These are phyloP conservation scores for Papilio gigon DNA, from an alignment of 2,888 invertebrate genomes.

Conservation along the genomic window DNA sequence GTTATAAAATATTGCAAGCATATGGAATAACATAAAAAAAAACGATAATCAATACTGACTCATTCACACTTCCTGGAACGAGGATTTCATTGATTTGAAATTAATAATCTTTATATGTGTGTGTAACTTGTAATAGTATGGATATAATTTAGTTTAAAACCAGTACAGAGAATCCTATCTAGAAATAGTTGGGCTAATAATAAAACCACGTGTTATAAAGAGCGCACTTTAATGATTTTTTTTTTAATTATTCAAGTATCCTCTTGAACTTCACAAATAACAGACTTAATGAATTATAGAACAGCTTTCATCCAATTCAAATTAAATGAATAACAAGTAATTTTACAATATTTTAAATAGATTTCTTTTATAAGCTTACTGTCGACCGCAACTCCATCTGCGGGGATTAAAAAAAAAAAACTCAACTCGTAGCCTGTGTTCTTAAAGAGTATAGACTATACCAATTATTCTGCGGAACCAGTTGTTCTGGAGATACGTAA, in stretches of 20 bases:
- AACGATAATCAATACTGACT: background rate
- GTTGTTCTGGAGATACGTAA: too few species aligned
- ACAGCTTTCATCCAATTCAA: background rate
- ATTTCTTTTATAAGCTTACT: too few species aligned
- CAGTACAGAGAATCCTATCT: background rate
- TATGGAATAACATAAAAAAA: background rate
- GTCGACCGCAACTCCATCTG: too few species aligned
- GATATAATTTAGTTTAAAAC: background rate
- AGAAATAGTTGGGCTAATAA: background rate
- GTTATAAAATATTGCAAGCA: background rate
- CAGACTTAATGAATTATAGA: background rate
- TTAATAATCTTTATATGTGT: background rate
- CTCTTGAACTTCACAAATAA: background rate
- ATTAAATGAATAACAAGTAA: too few species aligned
- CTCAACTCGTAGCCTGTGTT: too few species aligned
- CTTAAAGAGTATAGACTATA: too few species aligned
- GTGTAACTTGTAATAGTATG: background rate
- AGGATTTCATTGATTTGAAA: background rate
- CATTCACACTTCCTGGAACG: background rate
- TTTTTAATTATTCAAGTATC: background rate
- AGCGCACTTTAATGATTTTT: background rate
- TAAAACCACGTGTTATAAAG: background rate
- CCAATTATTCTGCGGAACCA: too few species aligned
- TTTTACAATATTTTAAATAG: too few species aligned
- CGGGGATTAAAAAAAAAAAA: too few species aligned